Evolutionary conservation across 2,797 vertebrate genomes (phyloP), one percentile per base, ranked within the genome.

Genomic region (Rhodeus uyekii): DNA sequence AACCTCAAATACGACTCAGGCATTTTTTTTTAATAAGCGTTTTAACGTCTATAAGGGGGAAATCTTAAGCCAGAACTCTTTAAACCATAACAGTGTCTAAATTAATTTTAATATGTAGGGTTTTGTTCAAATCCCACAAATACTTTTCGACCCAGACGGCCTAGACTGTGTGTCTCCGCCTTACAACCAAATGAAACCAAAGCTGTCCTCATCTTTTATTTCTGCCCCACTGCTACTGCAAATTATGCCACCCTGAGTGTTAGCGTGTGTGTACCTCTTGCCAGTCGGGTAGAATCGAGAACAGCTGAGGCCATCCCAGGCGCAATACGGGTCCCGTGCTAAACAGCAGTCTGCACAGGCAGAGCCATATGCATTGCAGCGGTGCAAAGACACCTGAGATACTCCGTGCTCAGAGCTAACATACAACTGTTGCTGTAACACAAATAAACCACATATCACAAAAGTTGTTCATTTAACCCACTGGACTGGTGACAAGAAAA

Each of bases 321-420:
- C 98, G 0, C 98, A 99, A 92, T 99, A 99, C 0, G 98, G 98
- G 82, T 99, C 98, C 58, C 98, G 91, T 36, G 98, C 98, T 0
- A 99, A 95, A 92, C 98, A 99, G 91, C 98, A 99, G 92, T 99
- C 98, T 0, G 98, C 98, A 1, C 98, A 99, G 29, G 98, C 98
- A 0, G 96, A 94, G 3, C 98, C 98, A 0, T 99, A 99, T 86
- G 98, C 95, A 84, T 96, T 95, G 84, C 98, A 99, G 39, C 97
- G 97, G 81, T 99, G 98, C 89, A 99, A 80, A 38, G 97, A 97
- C 19, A 99, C 96, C 91, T 99, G 98, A 13, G 97, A 96, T 83
- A 99, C 84, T 34, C 98, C 98, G 71, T 96, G 96, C 22, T 97
- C 96, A 0, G 98, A 99, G 91, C 97, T 98, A 87, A 97, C 95